A percentile compares a stretch with the other conserved stretches of the same genome.
These are phyloP conservation scores for Montipora capricornis DNA, from an alignment of 64 coral and sea anemone species.

Conservation along the genomic window DNA sequence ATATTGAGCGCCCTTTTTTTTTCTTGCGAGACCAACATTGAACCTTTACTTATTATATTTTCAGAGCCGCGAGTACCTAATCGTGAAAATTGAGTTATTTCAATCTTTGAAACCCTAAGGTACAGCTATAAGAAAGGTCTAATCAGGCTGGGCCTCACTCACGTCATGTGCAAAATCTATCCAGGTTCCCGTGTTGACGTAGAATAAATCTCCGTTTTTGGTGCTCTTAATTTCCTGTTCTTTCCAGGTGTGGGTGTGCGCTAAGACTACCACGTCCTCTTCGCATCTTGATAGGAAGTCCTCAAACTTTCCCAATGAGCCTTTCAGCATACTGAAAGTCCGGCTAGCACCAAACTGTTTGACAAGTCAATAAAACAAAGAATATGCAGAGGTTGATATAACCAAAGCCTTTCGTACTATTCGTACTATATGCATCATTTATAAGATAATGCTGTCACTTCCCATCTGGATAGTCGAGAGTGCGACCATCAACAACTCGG, in stretches of 20 bases:
- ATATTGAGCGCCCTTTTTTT: neutral
- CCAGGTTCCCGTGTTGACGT: conserved; percentile 24
- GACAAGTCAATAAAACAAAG: neutral
- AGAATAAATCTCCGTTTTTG: conserved; percentile 10
- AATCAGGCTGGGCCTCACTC: neutral
- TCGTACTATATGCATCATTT: neutral
- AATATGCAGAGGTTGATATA: neutral
- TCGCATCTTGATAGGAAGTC: conserved; percentile 14
- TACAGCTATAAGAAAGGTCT: neutral
- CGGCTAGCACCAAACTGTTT: conserved; percentile 1
- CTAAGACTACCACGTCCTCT: conserved; percentile 7
- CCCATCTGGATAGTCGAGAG: neutral
- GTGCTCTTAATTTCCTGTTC: conserved; percentile 11
- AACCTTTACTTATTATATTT: neutral
- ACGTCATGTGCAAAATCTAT: conserved; percentile 10
- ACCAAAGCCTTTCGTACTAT: neutral
- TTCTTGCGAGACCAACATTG: neutral
- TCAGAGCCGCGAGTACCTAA: neutral
- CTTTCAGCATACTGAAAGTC: conserved; percentile 31
- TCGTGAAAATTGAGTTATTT: neutral
- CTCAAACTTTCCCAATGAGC: conserved; percentile 7
- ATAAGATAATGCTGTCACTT: neutral
- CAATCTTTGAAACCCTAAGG: neutral
- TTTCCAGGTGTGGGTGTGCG: conserved; percentile 16
- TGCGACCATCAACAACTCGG: neutral